Conservation (phyloP, 2,888 invertebrate genomes). For the Macrosoma leucophasiata region DNA sequence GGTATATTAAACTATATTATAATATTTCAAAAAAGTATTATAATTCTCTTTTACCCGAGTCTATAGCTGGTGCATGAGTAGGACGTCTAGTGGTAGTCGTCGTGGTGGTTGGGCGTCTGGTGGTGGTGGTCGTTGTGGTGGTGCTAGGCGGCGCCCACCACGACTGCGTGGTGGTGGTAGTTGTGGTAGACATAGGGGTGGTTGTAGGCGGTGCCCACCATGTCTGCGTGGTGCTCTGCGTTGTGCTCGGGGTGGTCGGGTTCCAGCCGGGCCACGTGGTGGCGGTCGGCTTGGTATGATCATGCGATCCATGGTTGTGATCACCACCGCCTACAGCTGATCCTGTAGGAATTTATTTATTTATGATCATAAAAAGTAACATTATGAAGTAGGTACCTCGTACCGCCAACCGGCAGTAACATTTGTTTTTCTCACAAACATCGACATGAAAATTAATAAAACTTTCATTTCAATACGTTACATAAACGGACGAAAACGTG, state of each 20-base stretch:
- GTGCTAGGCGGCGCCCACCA: conserved; percentile 40
- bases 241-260: conserved; percentile 46
- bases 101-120: conserved; percentile 32
- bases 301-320: conserved; percentile 35
- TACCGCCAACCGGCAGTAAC: too few relatives aligned
- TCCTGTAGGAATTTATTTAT: conserved; percentile 38
- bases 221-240: conserved; percentile 41
- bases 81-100: conserved; percentile 26
- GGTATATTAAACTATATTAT: too few relatives aligned
- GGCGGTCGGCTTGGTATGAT: conserved; percentile 43
- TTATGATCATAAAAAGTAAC: too few relatives aligned
- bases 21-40: too few relatives aligned
- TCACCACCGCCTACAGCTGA: conserved; percentile 44
- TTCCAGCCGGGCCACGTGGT: conserved; percentile 67
- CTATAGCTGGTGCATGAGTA: conserved; percentile 20
- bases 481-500: too few relatives aligned
- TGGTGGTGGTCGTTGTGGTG: conserved; percentile 34
- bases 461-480: too few relatives aligned
- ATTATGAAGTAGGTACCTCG: too few relatives aligned
- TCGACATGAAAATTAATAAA: too few relatives aligned
- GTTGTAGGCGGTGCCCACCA: conserved; percentile 51
- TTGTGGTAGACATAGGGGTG: conserved; percentile 32
- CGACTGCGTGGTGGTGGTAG: conserved; percentile 37
- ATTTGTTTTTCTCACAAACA: too few relatives aligned
- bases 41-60: conserved; percentile 31